phyloP scores from a whole-genome alignment of 1,140 invertebrate species.

The Drosophila sucinea region DNA sequence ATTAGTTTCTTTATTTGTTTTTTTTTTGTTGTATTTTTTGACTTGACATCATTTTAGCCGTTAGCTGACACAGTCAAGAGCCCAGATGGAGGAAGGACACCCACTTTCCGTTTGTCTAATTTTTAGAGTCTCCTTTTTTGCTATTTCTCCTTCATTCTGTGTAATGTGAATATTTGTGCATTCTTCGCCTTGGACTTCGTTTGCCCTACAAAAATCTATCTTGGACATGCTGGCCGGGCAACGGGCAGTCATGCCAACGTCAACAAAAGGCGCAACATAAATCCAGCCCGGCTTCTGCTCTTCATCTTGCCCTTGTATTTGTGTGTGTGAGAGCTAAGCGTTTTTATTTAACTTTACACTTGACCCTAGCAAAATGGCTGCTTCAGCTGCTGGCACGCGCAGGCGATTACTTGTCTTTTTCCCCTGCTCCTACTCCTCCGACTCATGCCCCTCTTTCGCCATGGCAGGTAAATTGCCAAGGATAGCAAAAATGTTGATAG shows the following conservation, averaged over 20 bases:
- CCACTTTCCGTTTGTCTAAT: neutral
- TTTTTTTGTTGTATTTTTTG: conserved; percentile 36
- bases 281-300: conserved; percentile 33
- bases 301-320: conserved; percentile 12
- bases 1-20: conserved; percentile 52
- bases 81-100: neutral
- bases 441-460: neutral
- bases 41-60: conserved; percentile 59
- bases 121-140: neutral
- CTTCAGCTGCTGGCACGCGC: conserved; percentile 32
- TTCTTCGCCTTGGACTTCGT: conserved; percentile 21
- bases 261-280: conserved; percentile 55
- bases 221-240: conserved; percentile 10
- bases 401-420: neutral
- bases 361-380: conserved; percentile 52
- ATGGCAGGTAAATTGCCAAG: conserved; percentile 4
- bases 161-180: conserved; percentile 66
- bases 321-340: conserved; percentile 43
- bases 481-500: neutral
- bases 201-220: neutral
- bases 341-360: conserved; percentile 72
- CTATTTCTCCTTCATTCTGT: conserved; percentile 20
- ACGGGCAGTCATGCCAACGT: conserved; percentile 29
- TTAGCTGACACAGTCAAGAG: conserved; percentile 44
- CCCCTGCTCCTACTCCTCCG: neutral